Conservation (phyloP, 2,797 vertebrate genomes). For the Enteromius fasciolatus region DNA sequence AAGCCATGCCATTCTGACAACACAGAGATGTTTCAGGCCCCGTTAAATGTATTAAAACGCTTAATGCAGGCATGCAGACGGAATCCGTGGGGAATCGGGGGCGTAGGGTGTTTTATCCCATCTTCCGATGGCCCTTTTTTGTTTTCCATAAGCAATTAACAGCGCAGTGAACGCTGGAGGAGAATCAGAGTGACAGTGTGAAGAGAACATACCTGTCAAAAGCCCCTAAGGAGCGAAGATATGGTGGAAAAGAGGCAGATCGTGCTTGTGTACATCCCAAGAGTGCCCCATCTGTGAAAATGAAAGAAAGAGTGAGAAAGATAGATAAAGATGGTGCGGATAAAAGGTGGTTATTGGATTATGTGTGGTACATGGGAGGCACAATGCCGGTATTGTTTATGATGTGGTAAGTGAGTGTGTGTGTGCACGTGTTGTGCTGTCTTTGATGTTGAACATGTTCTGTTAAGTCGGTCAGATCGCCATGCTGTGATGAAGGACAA, state of each 20-base stretch:
- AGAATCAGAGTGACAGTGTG: slow-evolving; percentile 39
- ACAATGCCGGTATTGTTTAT: slow-evolving; percentile 35
- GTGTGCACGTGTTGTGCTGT: slow-evolving; percentile 12
- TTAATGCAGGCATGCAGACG: slow-evolving; percentile 24
- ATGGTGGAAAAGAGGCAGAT: slow-evolving; percentile 46
- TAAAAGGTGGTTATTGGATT: slow-evolving; percentile 45
- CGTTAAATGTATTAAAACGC: slow-evolving; percentile 52
- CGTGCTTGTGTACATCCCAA: slow-evolving; percentile 19
- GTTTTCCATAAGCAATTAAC: slow-evolving; percentile 46
- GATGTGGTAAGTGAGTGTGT: slow-evolving; percentile 33
- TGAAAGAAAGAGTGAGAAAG: slow-evolving; percentile 54
- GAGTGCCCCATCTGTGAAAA: slow-evolving; percentile 47
- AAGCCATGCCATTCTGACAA: slow-evolving; percentile 63
- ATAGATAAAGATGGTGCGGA: slow-evolving; percentile 32
- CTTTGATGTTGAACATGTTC: slow-evolving; percentile 50
- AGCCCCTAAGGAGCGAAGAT: slow-evolving; percentile 37
- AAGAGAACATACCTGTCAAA: slow-evolving; percentile 45
- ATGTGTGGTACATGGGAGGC: slow-evolving; percentile 23
- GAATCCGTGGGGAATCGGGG: slow-evolving; percentile 28
- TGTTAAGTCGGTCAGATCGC: slow-evolving; percentile 52
- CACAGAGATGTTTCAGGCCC: slow-evolving; percentile 43
- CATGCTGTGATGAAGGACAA: slow-evolving; percentile 34
- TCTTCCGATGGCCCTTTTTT: slow-evolving; percentile 45
- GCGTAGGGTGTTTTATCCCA: slow-evolving; percentile 39
- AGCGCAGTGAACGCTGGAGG: slow-evolving; percentile 15